These are phyloP conservation scores for Aricia agestis DNA, from an alignment of 1,140 invertebrate genomes.

Conservation along the genomic window DNA sequence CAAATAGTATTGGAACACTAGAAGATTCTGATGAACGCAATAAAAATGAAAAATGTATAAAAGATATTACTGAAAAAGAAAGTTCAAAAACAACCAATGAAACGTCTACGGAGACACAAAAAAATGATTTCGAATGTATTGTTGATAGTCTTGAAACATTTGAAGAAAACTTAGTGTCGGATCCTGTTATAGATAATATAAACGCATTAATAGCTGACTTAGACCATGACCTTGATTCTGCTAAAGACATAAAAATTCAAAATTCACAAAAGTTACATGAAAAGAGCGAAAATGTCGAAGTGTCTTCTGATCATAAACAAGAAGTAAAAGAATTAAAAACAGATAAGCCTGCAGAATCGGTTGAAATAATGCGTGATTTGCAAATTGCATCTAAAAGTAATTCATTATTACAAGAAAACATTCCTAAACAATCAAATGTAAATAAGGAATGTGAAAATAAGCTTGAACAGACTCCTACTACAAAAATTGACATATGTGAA, in stretches of 20 bases:
- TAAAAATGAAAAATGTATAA: neutral
- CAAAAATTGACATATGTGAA: neutral
- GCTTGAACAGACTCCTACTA: neutral
- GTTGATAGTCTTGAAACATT: slow-evolving; percentile 53
- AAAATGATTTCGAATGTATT: neutral
- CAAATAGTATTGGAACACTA: neutral
- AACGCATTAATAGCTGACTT: slow-evolving; percentile 61
- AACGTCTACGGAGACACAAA: no score
- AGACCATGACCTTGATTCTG: slow-evolving; percentile 52
- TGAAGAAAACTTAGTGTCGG: slow-evolving; percentile 47
- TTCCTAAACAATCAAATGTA: neutral
- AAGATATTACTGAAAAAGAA: neutral
- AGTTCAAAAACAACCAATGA: neutral
- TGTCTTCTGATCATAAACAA: neutral
- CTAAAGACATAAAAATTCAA: slow-evolving; percentile 36
- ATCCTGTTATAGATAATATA: slow-evolving; percentile 59
- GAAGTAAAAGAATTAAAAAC: neutral
- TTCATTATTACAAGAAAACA: neutral
- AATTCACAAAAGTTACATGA: neutral
- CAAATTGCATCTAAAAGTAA: neutral
- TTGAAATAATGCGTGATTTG: neutral
- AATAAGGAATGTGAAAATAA: neutral
- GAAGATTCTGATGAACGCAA: neutral
- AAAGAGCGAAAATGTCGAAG: neutral
- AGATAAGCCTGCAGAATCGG: neutral